phyloP scores from a whole-genome alignment of 1,140 invertebrate species.

The Yoshiicerus persimilis region DNA sequence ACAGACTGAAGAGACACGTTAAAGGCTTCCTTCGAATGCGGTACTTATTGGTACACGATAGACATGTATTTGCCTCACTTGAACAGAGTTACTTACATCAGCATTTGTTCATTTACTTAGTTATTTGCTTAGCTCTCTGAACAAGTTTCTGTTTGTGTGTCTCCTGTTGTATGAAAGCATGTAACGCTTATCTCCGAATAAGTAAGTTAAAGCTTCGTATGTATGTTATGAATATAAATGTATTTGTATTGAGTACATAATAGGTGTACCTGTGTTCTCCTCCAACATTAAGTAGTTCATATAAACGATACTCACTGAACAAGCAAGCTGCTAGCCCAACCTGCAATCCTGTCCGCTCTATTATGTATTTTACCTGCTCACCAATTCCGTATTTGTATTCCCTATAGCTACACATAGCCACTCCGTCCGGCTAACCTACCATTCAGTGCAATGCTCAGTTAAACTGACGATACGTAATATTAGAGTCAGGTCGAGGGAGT shows the following conservation, averaged over 20 bases:
- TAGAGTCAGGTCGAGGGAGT: background rate
- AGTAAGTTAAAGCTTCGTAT: background rate
- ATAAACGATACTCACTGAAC: background rate
- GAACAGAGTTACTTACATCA: background rate
- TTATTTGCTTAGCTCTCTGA: background rate
- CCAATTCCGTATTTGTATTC: background rate
- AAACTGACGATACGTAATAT: background rate
- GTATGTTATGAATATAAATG: background rate
- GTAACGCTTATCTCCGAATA: background rate
- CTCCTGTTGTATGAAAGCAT: background rate
- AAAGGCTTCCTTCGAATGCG: background rate
- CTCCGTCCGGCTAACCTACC: background rate
- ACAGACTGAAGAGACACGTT: background rate
- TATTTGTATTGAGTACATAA: background rate
- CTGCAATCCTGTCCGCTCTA: background rate
- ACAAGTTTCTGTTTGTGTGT: background rate
- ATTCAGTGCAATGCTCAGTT: background rate
- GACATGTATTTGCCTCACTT: background rate
- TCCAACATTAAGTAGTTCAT: background rate
- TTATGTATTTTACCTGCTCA: background rate
- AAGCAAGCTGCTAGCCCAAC: background rate
- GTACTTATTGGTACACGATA: background rate
- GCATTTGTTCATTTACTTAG: background rate
- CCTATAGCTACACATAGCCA: background rate
- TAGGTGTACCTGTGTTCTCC: background rate